Percentiles rank a stretch among this genome's conserved stretches.
Conservation (phyloP, 2,113 vertebrate species). For the Emydocephalus ijimae region DNA sequence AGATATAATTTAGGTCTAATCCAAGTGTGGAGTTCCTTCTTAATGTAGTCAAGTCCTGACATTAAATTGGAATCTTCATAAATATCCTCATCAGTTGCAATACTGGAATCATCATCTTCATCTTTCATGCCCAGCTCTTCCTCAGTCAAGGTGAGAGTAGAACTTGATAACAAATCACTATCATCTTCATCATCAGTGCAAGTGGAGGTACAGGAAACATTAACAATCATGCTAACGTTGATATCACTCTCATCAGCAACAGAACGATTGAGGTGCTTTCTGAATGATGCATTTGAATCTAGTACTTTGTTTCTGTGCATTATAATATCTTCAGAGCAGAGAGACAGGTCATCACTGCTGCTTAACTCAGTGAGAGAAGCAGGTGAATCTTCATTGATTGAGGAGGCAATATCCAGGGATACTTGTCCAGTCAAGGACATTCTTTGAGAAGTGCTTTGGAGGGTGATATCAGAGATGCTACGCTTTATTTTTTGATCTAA, state of each 20-base stretch:
- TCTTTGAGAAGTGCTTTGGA: slow-evolving; percentile 78
- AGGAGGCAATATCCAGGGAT: slow-evolving; percentile 73
- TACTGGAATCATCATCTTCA: slow-evolving; percentile 82
- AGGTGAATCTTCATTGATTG: slow-evolving; percentile 84
- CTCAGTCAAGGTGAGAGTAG: slow-evolving; percentile 94
- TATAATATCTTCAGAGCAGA: slow-evolving; percentile 87
- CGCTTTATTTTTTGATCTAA: slow-evolving; percentile 86
- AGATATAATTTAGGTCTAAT: slow-evolving; percentile 77
- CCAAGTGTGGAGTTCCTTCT: slow-evolving; percentile 89
- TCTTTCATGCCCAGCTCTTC: slow-evolving; percentile 90
- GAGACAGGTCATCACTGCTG: slow-evolving; percentile 88
- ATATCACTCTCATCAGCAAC: slow-evolving; percentile 83
- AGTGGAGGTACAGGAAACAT: slow-evolving; percentile 92
- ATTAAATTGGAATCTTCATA: slow-evolving; percentile 84
- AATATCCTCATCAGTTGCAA: slow-evolving; percentile 84
- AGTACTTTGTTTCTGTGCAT: slow-evolving; percentile 78
- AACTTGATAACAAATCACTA: slow-evolving; percentile 95
- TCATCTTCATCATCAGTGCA: slow-evolving; percentile 97
- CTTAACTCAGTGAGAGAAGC: slow-evolving; percentile 90
- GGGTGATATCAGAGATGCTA: slow-evolving; percentile 90
- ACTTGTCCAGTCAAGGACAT: slow-evolving; percentile 69
- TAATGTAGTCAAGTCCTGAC: slow-evolving; percentile 89
- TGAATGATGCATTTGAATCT: slow-evolving; percentile 78
- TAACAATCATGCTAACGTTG: slow-evolving; percentile 96
- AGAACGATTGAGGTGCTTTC: slow-evolving; percentile 77